Conservation (phyloP, 1,140 invertebrate species). For the Drosophila fuyamai region DNA sequence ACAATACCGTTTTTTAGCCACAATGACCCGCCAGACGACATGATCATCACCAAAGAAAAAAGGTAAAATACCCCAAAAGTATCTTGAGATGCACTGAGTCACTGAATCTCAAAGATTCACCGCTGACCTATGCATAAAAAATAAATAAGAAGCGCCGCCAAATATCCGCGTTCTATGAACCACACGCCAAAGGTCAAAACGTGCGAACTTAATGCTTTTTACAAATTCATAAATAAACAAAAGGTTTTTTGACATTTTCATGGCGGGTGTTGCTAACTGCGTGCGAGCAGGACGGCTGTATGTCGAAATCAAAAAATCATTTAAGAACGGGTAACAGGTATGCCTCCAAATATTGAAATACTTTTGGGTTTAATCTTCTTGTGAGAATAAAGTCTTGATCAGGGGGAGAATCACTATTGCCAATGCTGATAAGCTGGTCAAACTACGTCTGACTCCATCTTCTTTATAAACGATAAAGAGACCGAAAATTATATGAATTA, state of each 20-base stretch:
- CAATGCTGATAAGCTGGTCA: too few relatives aligned
- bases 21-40: constrained; percentile 75
- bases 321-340: constrained; percentile 40
- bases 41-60: constrained; percentile 68
- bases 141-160: constrained; percentile 22
- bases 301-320: constrained; percentile 11
- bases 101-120: constrained; percentile 31
- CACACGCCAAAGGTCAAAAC: constrained; percentile 67
- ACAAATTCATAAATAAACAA: constrained; percentile 66
- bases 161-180: constrained; percentile 79
- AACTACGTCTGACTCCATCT: too few relatives aligned
- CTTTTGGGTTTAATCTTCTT: background rate
- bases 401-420: too few relatives aligned
- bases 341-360: background rate
- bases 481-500: too few relatives aligned
- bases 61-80: constrained; percentile 61
- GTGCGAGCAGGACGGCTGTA: constrained; percentile 21
- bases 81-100: constrained; percentile 38
- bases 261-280: constrained; percentile 5
- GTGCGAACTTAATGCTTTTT: constrained; percentile 57
- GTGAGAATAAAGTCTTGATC: background rate
- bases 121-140: constrained; percentile 33
- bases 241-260: constrained; percentile 81
- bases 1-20: constrained; percentile 76
- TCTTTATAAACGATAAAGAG: too few relatives aligned